Evolutionary conservation across 2,113 vertebrate genomes (phyloP), one percentile per base, ranked within the genome.

Genomic region (Diadophis punctatus): DNA sequence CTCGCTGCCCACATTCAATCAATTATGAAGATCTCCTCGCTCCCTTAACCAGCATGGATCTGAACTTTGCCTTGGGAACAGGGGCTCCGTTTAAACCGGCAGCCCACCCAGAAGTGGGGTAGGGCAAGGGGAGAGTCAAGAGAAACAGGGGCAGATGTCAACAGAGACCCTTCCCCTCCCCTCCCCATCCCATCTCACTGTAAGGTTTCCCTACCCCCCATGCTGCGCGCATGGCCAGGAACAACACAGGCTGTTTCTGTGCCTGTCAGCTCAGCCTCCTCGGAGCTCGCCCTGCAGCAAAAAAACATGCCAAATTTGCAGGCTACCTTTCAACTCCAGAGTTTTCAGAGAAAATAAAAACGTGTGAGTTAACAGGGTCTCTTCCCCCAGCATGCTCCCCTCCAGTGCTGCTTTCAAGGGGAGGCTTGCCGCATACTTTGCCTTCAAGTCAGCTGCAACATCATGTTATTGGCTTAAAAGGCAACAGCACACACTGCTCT

Each of bases 291-390:
- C n/a, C n/a, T n/a, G n/a, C n/a, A n/a, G n/a, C n/a, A n/a, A 27
- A 58, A 30, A 11, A 23, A 96, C 96, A 96, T 90, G 90, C 93
- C 95, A 88, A 86, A 97, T 95, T 97, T 93, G 93, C 96, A 63
- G 74, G 96, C 97, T 92, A 86, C 90, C 96, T 95, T 95, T 48
- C 94, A 94, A 80, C 94, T 93, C 88, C 87, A 6, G 11, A 94
- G 95, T 92, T 96, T 95, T 88, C 94, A 94, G 91, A 95, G 94
- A 94, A 95, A 95, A 95, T 0, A 96, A 34, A 92, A 95, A 25
- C 8, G 3, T 87, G 92, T 0, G 46, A 96, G 92, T 92, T 48
- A 58, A 2, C 0, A 0, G 88, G 68, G 46, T 63, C 0, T 0
- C 49, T 91, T 49, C 2, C 68, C 34, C 6, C 60, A n/a, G 60